Evolutionary conservation across 2,113 vertebrate genomes (phyloP).

Genomic region (Alligator sinensis): DNA sequence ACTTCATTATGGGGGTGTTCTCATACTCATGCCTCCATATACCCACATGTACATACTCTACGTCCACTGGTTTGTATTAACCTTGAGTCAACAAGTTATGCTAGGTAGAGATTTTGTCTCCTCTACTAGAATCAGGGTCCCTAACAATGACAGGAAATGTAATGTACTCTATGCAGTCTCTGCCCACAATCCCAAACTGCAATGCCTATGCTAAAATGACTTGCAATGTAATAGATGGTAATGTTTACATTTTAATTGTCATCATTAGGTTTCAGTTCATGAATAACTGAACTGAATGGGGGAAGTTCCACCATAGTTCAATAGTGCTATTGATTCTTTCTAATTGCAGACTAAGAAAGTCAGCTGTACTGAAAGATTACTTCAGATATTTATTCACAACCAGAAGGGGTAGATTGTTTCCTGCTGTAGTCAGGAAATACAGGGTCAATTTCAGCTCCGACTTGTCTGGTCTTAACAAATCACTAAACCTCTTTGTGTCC

Average conservation of each 20-base stretch:
- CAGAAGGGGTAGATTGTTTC: fast-evolving
- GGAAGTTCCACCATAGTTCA: fast-evolving
- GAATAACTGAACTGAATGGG: fast-evolving
- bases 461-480: neutral
- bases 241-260: fast-evolving
- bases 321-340: neutral
- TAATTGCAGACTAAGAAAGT: fast-evolving
- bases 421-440: fast-evolving
- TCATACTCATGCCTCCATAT: neutral
- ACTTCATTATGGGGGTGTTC: neutral
- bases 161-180: neutral
- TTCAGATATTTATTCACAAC: neutral
- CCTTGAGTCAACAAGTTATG: neutral
- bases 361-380: neutral
- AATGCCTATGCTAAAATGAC: neutral
- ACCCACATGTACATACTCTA: neutral
- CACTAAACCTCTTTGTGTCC: neutral
- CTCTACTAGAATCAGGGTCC: neutral
- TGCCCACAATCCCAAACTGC: fast-evolving
- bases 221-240: fast-evolving
- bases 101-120: neutral
- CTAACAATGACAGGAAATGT: neutral
- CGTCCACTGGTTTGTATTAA: neutral
- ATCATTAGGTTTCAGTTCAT: neutral
- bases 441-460: fast-evolving